Evolutionary conservation across 2,113 vertebrate genomes (phyloP).

Genomic region (Fulica atra): DNA sequence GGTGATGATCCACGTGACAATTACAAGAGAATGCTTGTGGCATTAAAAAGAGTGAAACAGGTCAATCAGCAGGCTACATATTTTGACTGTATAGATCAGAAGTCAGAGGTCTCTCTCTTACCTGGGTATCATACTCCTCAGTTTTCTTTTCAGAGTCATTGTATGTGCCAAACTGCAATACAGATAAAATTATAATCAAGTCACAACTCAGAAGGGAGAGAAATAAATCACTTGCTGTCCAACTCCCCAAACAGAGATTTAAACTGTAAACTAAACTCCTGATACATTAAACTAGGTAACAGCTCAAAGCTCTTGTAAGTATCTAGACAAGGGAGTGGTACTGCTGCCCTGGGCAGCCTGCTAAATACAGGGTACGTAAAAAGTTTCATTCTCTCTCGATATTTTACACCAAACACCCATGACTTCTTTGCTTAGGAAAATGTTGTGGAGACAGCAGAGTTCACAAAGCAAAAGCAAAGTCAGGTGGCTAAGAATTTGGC

Average conservation of each 20-base stretch:
- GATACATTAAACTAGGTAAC: not conserved
- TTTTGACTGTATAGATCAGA: not conserved
- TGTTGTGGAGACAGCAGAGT: not conserved
- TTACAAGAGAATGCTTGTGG: not conserved
- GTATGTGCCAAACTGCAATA: slow-evolving; percentile 87
- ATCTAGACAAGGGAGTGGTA: not conserved
- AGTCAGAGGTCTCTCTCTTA: slow-evolving; percentile 44
- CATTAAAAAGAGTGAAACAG: not conserved
- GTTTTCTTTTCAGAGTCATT: slow-evolving; percentile 92
- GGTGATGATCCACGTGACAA: not conserved
- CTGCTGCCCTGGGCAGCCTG: not conserved
- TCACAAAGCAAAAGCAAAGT: not conserved
- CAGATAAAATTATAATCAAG: not conserved
- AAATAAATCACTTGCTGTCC: not conserved
- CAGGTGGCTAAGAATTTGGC: not conserved
- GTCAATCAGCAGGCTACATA: not conserved
- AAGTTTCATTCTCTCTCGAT: not conserved
- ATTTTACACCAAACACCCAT: not conserved
- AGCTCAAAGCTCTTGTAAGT: not conserved
- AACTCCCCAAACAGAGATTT: not conserved
- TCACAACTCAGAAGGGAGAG: not conserved
- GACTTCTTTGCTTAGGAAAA: not conserved
- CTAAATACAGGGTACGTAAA: not conserved
- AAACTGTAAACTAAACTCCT: not conserved
- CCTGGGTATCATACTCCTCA: slow-evolving; percentile 93